Percentiles rank a stretch among this genome's conserved stretches.
Evolutionary conservation across 2,888 invertebrate species (phyloP).

Genomic region (Philereme transversata): DNA sequence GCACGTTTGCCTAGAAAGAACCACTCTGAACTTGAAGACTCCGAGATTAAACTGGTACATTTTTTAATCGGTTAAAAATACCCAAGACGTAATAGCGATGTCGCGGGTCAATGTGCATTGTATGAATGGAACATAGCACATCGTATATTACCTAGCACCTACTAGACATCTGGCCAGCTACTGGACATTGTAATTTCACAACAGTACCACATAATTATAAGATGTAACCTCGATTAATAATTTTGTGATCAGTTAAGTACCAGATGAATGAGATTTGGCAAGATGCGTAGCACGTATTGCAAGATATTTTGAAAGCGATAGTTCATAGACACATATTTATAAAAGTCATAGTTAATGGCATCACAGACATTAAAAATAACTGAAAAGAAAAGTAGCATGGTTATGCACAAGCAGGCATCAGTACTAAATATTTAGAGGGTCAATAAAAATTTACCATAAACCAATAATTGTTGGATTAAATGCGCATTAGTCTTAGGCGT

Average conservation of each 20-base stretch:
- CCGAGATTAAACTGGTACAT: too few relatives aligned
- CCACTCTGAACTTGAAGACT: too few relatives aligned
- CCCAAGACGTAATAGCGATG: neutral
- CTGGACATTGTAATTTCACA: constrained; percentile 2
- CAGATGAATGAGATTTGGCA: constrained; percentile 16
- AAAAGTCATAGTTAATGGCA: constrained; percentile 3
- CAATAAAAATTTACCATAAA: constrained; percentile 4
- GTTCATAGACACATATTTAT: constrained; percentile 7
- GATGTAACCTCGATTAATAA: constrained; percentile 10
- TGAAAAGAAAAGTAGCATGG: constrained; percentile 19
- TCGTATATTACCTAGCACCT: neutral
- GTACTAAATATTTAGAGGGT: constrained; percentile 1
- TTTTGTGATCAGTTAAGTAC: constrained; percentile 7
- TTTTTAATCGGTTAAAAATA: too few relatives aligned
- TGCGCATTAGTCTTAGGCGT: neutral
- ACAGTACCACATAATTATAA: neutral
- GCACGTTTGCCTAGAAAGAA: too few relatives aligned
- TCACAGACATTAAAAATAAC: neutral
- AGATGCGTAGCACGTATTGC: constrained; percentile 9
- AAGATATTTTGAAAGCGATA: constrained; percentile 18
- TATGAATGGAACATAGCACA: neutral
- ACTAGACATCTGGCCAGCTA: neutral
- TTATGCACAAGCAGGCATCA: constrained; percentile 16
- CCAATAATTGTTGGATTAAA: constrained; percentile 7
- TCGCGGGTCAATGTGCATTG: neutral